phyloP scores from a whole-genome alignment of 2,113 vertebrate genomes.

The Forbesichthys papilliferus region DNA sequence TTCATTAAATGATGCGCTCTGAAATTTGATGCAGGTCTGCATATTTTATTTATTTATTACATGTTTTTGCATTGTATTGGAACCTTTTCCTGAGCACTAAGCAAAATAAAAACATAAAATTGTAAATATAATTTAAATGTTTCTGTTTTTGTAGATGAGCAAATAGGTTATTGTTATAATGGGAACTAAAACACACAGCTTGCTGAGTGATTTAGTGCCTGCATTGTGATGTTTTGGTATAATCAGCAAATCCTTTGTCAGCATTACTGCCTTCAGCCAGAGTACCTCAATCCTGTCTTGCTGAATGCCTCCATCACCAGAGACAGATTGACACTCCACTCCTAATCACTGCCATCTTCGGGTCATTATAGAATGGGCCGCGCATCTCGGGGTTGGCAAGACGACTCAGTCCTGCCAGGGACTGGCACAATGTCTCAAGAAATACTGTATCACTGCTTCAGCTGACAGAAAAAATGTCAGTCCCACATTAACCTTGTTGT shows the following conservation, averaged over 20 bases:
- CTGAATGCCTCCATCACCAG: slow-evolving; percentile 36
- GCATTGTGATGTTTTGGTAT: slow-evolving; percentile 20
- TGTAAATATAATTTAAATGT: background rate
- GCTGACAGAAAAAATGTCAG: slow-evolving; percentile 21
- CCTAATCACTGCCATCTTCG: slow-evolving; percentile 51
- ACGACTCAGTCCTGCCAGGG: slow-evolving; percentile 27
- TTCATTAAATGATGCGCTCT: too few relatives aligned
- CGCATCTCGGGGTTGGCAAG: slow-evolving; percentile 52
- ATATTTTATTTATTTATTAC: too few relatives aligned
- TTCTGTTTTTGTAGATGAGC: background rate
- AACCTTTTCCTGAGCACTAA: slow-evolving; percentile 7
- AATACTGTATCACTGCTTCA: slow-evolving; percentile 25
- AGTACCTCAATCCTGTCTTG: slow-evolving; percentile 31
- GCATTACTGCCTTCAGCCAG: slow-evolving; percentile 20
- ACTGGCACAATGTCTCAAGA: slow-evolving; percentile 41
- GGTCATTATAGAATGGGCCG: slow-evolving; percentile 51
- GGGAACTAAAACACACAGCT: background rate
- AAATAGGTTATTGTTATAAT: background rate
- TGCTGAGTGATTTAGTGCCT: slow-evolving; percentile 24
- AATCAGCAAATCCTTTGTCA: slow-evolving; percentile 43
- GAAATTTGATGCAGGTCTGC: slow-evolving; percentile 3
- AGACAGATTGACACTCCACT: slow-evolving; percentile 56
- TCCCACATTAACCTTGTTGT: background rate
- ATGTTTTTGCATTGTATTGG: too few relatives aligned
- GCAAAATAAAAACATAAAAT: slow-evolving; percentile 19